Conservation (phyloP, 1,140 invertebrate genomes). For the Agrilus planipennis region DNA sequence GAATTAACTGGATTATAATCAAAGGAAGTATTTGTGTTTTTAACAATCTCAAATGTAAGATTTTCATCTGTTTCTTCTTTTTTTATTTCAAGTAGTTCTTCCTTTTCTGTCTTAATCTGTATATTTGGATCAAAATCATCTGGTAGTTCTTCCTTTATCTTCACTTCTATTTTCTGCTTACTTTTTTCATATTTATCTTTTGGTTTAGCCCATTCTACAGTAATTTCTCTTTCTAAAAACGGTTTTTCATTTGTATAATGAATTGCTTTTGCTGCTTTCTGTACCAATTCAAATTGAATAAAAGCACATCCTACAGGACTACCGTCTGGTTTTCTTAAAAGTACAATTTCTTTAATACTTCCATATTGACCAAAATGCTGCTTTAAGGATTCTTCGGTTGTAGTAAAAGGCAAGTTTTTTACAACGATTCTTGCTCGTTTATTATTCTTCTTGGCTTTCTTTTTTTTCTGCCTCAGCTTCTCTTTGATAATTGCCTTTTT, state of each 20-base stretch:
- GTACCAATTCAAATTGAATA: conserved; percentile 62
- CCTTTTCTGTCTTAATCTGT: conserved; percentile 21
- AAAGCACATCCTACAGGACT: conserved; percentile 75
- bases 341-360: conserved; percentile 58
- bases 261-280: conserved; percentile 71
- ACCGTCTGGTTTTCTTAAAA: conserved; percentile 67
- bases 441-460: conserved; percentile 10
- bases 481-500: conserved; percentile 12
- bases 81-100: conserved; percentile 13
- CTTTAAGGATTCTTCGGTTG: conserved; percentile 56
- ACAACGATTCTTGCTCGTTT: conserved; percentile 16
- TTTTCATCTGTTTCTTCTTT: conserved; percentile 16
- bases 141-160: conserved; percentile 24
- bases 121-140: conserved; percentile 16
- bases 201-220: conserved; percentile 76
- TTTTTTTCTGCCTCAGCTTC: conserved; percentile 11
- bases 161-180: conserved; percentile 21
- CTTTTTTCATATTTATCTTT: conserved; percentile 46
- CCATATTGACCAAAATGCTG: conserved; percentile 68
- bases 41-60: conserved; percentile 15
- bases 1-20: conserved; percentile 1
- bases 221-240: conserved; percentile 63
- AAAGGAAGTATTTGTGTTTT: conserved; percentile 1
- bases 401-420: conserved; percentile 64
- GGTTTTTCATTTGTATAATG: conserved; percentile 59